Conservation (phyloP, 1,140 invertebrate species). For the Leptopilina clavipes region DNA sequence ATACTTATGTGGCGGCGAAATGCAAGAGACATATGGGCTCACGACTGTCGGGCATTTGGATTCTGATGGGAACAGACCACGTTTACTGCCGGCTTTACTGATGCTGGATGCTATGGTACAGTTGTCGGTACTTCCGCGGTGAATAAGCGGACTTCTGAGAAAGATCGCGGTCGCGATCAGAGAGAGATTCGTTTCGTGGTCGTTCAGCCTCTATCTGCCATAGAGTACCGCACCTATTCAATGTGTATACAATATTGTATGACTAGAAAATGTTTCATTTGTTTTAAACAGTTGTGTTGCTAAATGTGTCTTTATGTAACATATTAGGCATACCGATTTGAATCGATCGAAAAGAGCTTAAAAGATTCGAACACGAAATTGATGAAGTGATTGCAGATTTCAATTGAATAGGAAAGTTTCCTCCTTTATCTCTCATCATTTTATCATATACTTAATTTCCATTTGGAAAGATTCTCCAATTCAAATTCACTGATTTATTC, state of each 20-base stretch:
- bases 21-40: constrained; percentile 67
- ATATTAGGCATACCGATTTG: constrained; percentile 44
- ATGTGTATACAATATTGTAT: too few species aligned
- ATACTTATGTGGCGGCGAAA: constrained; percentile 58
- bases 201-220: constrained; percentile 32
- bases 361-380: constrained; percentile 1
- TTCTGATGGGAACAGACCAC: constrained; percentile 62
- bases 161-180: constrained; percentile 57
- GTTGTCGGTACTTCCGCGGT: constrained; percentile 28
- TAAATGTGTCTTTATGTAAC: constrained; percentile 45
- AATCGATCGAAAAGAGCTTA: constrained; percentile 47
- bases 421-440: background rate
- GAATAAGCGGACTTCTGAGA: constrained; percentile 48
- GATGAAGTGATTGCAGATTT: constrained; percentile 1
- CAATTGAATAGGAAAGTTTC: background rate
- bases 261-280: constrained; percentile 45
- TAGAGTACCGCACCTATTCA: constrained; percentile 49
- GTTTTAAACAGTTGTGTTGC: constrained; percentile 45
- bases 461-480: too few species aligned
- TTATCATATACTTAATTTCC: too few species aligned
- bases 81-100: constrained; percentile 30
- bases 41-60: constrained; percentile 62
- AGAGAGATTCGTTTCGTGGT: constrained; percentile 46
- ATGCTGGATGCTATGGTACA: constrained; percentile 28
- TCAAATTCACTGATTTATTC: too few species aligned